Evolutionary conservation across 2,888 invertebrate genomes (phyloP), one percentile per base, ranked within the genome.

Genomic region (Idaea dimidiata): DNA sequence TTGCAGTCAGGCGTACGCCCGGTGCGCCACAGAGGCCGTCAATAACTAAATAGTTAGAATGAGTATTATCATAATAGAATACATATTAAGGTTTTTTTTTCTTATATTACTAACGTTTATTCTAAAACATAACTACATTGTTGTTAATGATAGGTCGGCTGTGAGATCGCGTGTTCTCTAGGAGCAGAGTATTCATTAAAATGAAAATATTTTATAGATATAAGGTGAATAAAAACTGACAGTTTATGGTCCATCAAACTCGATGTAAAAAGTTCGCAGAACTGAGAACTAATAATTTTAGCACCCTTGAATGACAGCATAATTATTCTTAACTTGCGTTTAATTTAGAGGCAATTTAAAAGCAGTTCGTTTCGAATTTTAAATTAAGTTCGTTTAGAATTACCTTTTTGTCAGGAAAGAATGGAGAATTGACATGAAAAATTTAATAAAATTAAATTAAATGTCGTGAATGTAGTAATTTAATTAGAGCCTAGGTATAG

Each of bases 301-400:
- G 68, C 73, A 69, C 75, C 68, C 74, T 72, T 70, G 61, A 59
- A 72, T 73, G 77, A 75, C 76, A 75, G 65, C 66, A 68, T 73
- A 78, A 78, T 76, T 77, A 67, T 64, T 63, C 64, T 64, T 71
- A 68, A 64, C 68, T 71, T 70, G 61, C 62, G 61, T 70, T 59
- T 59, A 54, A 59, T 56, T 57, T 60, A 65, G 69, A 67, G 61
- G 65, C 65, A 67, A 66, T 66, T 67, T 66, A 62, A 64, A 63
- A 67, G 10, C 10, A 14, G 3, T 2, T 43, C 43, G 43, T 43
- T 14, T 7, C 3, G 5, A 24, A 24, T 24, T 24, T 24, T 3
- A 24, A 24, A 24, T 24, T 24, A 3, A 24, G 5, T 24, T 24
- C 24, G 24, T 24, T 24, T 3, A 5, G 24, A 24, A 24, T 24